Evolutionary conservation across 2,888 invertebrate species (phyloP).

Genomic region (Spilarctia lutea): DNA sequence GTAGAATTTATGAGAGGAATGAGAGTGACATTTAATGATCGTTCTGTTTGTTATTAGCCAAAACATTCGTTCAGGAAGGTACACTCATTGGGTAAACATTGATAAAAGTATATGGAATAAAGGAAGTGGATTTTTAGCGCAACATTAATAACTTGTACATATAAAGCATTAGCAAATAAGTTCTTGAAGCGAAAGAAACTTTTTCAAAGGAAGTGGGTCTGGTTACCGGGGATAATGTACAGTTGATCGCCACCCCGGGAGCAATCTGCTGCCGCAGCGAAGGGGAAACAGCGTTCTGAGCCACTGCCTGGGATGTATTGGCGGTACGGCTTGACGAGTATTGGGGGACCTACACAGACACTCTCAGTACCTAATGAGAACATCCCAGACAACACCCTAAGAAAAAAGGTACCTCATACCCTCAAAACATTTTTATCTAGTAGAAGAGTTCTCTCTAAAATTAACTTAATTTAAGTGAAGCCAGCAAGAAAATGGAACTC

Average conservation of each 20-base stretch:
- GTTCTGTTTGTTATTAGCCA: background rate
- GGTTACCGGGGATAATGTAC: conserved; percentile 81
- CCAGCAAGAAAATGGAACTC: conserved; percentile 6
- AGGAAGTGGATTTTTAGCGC: conserved; percentile 47
- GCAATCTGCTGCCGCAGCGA: conserved; percentile 68
- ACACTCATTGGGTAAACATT: conserved; percentile 11
- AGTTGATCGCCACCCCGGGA: conserved; percentile 75
- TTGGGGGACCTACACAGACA: conserved; percentile 76
- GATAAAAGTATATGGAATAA: conserved; percentile 28
- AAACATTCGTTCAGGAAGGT: conserved; percentile 7
- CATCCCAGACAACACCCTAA: conserved; percentile 30
- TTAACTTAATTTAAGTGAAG: conserved; percentile 11
- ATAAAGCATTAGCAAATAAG: conserved; percentile 64
- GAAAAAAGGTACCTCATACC: background rate
- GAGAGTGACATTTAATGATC: background rate
- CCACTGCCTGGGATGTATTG: conserved; percentile 74
- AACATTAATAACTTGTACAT: conserved; percentile 47
- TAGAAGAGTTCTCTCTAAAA: background rate
- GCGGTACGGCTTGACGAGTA: conserved; percentile 76
- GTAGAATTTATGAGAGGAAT: background rate
- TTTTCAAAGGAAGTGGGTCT: conserved; percentile 56
- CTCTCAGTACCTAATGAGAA: conserved; percentile 56
- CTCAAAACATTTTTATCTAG: background rate
- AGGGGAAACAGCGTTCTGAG: conserved; percentile 76
- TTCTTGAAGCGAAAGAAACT: conserved; percentile 65